Percentiles rank a stretch among this genome's conserved stretches.
These are phyloP conservation scores for Pseudococcus jackbeardsleyi DNA, from an alignment of 2,888 invertebrate genomes.

Conservation along the genomic window DNA sequence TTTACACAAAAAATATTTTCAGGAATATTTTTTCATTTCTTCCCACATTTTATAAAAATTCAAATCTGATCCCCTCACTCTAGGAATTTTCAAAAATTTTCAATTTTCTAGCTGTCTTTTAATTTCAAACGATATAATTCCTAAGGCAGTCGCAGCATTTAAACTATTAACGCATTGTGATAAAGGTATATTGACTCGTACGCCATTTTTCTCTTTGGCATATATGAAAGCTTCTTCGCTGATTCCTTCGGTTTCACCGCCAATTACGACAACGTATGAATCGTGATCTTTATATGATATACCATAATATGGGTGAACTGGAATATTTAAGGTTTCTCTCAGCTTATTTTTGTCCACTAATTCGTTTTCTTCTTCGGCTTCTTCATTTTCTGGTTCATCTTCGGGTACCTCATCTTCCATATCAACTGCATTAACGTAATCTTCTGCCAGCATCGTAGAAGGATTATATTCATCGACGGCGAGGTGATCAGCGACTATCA, in stretches of 20 bases:
- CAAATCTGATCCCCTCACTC: not conserved
- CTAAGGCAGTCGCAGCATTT: constrained; percentile 86
- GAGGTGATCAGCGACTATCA: constrained; percentile 67
- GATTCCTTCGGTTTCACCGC: constrained; percentile 92
- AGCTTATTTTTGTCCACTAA: constrained; percentile 56
- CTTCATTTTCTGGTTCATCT: not conserved
- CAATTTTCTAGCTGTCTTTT: constrained; percentile 73
- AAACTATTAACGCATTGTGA: constrained; percentile 84
- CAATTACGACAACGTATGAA: constrained; percentile 81
- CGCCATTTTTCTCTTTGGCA: constrained; percentile 74
- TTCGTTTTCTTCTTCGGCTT: constrained; percentile 32
- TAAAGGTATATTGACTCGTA: constrained; percentile 84
- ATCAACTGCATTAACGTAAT: not conserved
- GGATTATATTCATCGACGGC: not conserved
- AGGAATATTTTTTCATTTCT: not conserved
- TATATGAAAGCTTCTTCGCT: constrained; percentile 79
- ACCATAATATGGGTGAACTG: constrained; percentile 77
- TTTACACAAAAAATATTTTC: not conserved
- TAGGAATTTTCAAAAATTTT: not conserved
- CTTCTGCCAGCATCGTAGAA: not conserved
- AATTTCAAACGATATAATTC: constrained; percentile 88
- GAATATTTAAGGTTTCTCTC: constrained; percentile 70
- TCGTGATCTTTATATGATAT: constrained; percentile 73
- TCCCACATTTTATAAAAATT: not conserved
- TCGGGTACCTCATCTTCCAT: constrained; percentile 20